phyloP scores from a whole-genome alignment of 2,113 vertebrate species.

The Cromileptes altivelis region DNA sequence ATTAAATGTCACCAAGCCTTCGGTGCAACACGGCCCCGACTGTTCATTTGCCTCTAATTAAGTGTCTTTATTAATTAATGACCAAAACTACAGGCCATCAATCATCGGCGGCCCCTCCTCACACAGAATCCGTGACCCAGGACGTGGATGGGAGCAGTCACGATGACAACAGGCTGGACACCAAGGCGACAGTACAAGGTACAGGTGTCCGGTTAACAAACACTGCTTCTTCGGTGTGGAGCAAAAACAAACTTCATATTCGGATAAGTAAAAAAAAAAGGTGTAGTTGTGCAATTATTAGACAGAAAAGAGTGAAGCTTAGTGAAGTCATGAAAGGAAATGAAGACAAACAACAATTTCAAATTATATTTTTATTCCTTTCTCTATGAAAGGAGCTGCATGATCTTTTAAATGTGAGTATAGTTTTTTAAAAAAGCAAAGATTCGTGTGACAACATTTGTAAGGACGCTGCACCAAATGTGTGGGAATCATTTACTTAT shows the following conservation, averaged over 20 bases:
- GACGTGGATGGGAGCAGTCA: conserved; percentile 94
- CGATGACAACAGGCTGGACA: conserved; percentile 94
- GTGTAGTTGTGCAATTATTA: conserved; percentile 1
- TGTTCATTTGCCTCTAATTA: conserved; percentile 77
- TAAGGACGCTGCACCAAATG: not conserved
- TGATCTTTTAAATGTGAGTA: not conserved
- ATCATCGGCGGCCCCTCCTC: conserved; percentile 86
- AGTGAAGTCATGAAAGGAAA: not conserved
- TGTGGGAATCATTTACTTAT: conserved; percentile 12
- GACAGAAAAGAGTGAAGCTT: not conserved
- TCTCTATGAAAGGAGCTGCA: not conserved
- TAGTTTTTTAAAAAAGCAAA: not conserved
- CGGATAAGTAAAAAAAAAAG: not conserved
- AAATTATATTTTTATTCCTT: not conserved
- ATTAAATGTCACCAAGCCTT: conserved; percentile 69
- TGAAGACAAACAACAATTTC: not conserved
- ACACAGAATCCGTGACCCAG: conserved; percentile 95
- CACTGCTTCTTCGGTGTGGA: conserved; percentile 72
- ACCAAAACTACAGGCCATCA: conserved; percentile 76
- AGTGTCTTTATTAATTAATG: conserved; percentile 79
- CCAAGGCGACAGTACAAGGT: conserved; percentile 99
- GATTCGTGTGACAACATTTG: not conserved
- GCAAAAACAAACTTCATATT: not conserved
- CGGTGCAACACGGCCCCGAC: conserved; percentile 47
- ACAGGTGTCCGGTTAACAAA: conserved; percentile 85